These are phyloP conservation scores for Capromys pilorides DNA, from an alignment of 2,797 vertebrate species.

Conservation along the genomic window DNA sequence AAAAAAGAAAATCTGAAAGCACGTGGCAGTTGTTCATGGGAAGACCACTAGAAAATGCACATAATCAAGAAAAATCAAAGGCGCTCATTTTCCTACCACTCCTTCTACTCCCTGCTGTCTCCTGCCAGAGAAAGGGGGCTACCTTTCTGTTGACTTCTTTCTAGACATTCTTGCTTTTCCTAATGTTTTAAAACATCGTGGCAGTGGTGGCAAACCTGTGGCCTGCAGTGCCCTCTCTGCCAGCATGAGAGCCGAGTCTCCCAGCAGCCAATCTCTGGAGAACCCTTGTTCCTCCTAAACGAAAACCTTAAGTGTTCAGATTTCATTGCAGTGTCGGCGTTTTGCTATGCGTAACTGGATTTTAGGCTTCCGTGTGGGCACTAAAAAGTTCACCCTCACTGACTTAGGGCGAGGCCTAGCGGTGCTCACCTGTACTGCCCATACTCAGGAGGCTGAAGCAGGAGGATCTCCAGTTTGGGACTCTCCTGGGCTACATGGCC, in stretches of 20 bases:
- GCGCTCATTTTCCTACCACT: neutral
- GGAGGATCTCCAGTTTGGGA: neutral
- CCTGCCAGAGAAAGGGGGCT: neutral
- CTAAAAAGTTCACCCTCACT: neutral
- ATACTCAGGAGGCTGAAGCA: neutral
- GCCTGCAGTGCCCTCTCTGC: neutral
- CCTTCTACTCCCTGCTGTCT: neutral
- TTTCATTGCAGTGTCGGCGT: neutral
- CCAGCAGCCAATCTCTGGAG: neutral
- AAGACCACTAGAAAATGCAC: neutral
- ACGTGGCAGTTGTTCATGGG: neutral
- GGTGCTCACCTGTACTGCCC: neutral
- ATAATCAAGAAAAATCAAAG: neutral
- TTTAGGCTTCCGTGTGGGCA: neutral
- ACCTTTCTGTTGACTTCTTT: neutral
- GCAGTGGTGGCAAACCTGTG: neutral
- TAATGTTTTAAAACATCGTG: neutral
- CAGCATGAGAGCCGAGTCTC: neutral
- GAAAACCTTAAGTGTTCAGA: neutral
- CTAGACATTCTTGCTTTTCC: neutral
- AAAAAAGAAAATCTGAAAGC: no score
- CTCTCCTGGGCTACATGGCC: neutral
- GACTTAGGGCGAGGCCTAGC: neutral
- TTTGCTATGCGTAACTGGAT: neutral
- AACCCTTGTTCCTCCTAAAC: neutral